These are phyloP conservation scores for Paramisgurnus dabryanus DNA, from an alignment of 2,113 vertebrate species.

Conservation along the genomic window DNA sequence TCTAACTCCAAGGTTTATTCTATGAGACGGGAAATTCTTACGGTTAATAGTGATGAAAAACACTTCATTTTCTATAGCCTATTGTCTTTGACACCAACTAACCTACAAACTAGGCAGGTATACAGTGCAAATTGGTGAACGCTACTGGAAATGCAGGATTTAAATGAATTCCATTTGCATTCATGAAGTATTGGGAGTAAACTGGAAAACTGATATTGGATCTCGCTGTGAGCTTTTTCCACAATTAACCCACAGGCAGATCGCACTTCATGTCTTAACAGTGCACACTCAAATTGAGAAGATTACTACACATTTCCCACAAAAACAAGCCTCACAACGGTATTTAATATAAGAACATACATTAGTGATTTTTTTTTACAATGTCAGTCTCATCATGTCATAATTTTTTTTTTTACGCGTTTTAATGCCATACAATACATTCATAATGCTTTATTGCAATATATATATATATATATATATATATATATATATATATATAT, in stretches of 20 bases:
- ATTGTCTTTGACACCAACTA: background rate
- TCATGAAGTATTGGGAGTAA: background rate
- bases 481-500: too few species aligned
- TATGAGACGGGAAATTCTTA: background rate
- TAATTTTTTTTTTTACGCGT: background rate
- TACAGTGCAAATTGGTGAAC: background rate
- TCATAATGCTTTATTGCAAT: too few species aligned
- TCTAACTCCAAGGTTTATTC: background rate
- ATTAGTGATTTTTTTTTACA: background rate
- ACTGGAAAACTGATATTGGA: background rate
- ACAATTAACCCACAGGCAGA: background rate
- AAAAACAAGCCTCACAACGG: background rate
- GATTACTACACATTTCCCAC: background rate
- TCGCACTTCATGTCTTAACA: background rate
- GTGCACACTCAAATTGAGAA: background rate
- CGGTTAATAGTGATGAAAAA: background rate
- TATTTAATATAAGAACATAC: background rate
- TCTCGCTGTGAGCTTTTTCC: slow-evolving; percentile 5
- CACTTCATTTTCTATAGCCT: background rate
- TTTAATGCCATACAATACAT: background rate
- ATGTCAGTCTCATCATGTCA: too few species aligned
- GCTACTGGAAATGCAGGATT: background rate
- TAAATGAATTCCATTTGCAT: background rate
- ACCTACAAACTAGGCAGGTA: background rate
- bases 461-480: too few species aligned